Evolutionary conservation across 2,797 vertebrate genomes (phyloP).

Genomic region (Zenarchopterus dispar): DNA sequence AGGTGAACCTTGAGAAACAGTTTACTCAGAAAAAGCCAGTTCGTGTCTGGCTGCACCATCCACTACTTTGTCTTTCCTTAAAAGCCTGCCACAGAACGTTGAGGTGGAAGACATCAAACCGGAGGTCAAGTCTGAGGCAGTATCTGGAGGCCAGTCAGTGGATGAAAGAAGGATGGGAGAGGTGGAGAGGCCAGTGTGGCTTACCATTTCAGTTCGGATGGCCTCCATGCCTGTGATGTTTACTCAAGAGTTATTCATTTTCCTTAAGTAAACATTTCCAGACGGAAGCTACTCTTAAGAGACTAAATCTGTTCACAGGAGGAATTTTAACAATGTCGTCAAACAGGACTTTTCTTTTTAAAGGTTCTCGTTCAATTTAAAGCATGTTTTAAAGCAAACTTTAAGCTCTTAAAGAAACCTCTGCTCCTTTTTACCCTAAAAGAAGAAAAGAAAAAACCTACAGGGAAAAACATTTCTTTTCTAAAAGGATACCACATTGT

Average conservation of each 20-base stretch:
- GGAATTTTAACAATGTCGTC: conserved; percentile 1
- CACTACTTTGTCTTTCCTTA: conserved; percentile 43
- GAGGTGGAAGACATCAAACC: conserved; percentile 55
- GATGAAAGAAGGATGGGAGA: conserved; percentile 19
- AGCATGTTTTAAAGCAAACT: not conserved
- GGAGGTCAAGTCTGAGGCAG: conserved; percentile 57
- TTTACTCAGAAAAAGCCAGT: conserved; percentile 34
- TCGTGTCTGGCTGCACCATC: conserved; percentile 21
- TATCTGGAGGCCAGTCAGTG: conserved; percentile 46
- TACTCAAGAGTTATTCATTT: conserved; percentile 28
- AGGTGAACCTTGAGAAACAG: not conserved
- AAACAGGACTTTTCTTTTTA: conserved; percentile 2
- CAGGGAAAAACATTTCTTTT: too few relatives aligned
- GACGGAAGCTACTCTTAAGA: conserved; percentile 11
- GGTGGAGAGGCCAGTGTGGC: conserved; percentile 30
- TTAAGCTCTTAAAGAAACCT: conserved; percentile 6
- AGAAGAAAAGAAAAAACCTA: not conserved
- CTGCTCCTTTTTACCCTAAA: not conserved
- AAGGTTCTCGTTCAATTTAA: too few relatives aligned
- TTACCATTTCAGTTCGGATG: conserved; percentile 42
- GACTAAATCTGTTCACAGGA: conserved; percentile 1
- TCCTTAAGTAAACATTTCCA: conserved; percentile 9
- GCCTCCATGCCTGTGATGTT: conserved; percentile 18
- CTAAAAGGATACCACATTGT: too few relatives aligned
- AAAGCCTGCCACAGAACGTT: conserved; percentile 41